Evolutionary conservation across 23 tunicate species (phyloP), one percentile per base, ranked within the genome.

Genomic region (Styela clava): DNA sequence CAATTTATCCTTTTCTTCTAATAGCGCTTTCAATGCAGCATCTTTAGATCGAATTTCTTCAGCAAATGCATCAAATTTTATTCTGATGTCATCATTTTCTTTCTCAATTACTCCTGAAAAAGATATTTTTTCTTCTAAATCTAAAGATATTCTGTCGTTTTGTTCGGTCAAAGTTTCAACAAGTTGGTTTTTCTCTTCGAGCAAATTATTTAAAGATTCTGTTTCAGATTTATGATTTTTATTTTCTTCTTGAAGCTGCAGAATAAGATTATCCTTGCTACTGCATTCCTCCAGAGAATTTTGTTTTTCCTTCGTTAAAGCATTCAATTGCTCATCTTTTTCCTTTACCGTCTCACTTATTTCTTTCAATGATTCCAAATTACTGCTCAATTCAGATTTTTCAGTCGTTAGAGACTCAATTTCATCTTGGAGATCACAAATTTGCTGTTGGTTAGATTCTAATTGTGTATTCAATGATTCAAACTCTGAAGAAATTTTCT

Each of bases 311-410:
- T 79, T 68, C 24, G 62, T 29, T 26, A 78, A n/a, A 35, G 73
- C 16, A 1, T 65, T 23, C 52, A 89, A 74, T 34, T 28, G 21
- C 1, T 74, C 74, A 34, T 89, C 87, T 56, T 84, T 82, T 44
- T 68, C 69, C 24, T 89, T 85, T 82, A 83, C 73, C 1, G 73
- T 29, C 33, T 72, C 67, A 25, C 85, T 35, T 28, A 78, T 73
- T 26, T 64, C 85, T 18, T 63, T 74, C 31, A 89, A 34, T 7
- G 73, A 85, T 24, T 89, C 88, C 51, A 85, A 36, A 21, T 85
- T 35, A 18, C 31, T 24, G 3, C 5, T 31, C 21, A 62, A 51
- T 23, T 33, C 70, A 0, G 79, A 52, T 19, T 73, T 76, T 52
- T 76, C 81, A 1, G 1, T 36, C 9, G 16, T 83, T 3, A 33